Evolutionary conservation across 2,797 vertebrate genomes (phyloP).

Genomic region (Natrix natrix): DNA sequence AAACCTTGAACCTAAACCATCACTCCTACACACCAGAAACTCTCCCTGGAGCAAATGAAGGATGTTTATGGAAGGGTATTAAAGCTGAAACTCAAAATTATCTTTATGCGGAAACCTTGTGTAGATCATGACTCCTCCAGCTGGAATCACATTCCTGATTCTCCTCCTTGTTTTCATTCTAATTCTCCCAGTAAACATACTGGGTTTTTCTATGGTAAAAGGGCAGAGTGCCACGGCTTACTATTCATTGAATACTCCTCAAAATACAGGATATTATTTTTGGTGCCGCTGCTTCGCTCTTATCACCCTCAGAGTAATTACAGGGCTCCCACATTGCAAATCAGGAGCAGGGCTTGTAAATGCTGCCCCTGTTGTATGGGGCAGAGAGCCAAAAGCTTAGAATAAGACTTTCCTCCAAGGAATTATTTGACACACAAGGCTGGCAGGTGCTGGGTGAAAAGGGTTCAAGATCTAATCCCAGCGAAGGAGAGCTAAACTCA

Average conservation of each 20-base stretch:
- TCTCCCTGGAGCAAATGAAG: neutral
- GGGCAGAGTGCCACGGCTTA: neutral
- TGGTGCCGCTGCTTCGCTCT: neutral
- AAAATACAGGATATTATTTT: no score
- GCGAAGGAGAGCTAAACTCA: neutral
- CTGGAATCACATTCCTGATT: neutral
- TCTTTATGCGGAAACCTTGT: neutral
- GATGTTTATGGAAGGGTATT: neutral
- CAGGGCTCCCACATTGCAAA: neutral
- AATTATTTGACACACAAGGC: conserved; percentile 13
- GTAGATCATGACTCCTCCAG: neutral
- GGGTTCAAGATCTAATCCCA: conserved; percentile 5
- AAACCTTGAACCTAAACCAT: neutral
- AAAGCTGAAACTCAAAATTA: neutral
- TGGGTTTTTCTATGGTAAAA: neutral
- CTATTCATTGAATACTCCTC: neutral
- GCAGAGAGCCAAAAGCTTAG: neutral
- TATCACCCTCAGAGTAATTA: no score
- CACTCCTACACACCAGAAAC: neutral
- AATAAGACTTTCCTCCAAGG: neutral
- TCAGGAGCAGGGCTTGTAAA: neutral
- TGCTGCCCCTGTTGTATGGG: neutral
- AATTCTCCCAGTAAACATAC: neutral
- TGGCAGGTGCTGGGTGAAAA: neutral
- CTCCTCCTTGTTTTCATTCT: neutral